These are phyloP conservation scores for Dicrurus megarhynchus DNA, from an alignment of 2,113 vertebrate species.

Conservation along the genomic window DNA sequence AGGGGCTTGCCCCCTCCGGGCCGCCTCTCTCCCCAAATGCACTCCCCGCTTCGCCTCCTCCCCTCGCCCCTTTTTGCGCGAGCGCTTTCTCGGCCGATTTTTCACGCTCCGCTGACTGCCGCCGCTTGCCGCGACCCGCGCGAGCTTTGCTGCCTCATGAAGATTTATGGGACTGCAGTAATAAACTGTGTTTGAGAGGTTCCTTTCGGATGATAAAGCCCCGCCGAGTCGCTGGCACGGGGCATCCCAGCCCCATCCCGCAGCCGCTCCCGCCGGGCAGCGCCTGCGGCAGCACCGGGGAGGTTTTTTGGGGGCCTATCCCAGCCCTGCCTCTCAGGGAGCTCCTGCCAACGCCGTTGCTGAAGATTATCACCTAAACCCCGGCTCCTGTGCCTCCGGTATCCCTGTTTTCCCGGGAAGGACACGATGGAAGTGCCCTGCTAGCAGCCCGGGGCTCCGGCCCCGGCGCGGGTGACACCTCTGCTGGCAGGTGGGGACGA, in stretches of 20 bases:
- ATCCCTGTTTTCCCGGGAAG: rapidly evolving
- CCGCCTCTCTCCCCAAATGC: neutral
- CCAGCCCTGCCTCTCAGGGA: neutral
- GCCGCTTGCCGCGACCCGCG: neutral
- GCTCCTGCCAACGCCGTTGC: neutral
- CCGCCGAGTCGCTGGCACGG: neutral
- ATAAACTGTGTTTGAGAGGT: constrained; percentile 44
- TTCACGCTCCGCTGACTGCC: constrained; percentile 34
- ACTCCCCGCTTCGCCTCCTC: neutral
- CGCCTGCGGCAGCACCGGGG: neutral
- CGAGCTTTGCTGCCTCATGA: neutral
- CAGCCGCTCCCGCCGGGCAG: neutral
- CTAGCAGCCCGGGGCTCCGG: neutral
- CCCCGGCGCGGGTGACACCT: neutral
- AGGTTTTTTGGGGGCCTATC: neutral
- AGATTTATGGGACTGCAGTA: constrained; percentile 64
- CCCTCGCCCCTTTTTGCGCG: neutral
- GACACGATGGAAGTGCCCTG: neutral
- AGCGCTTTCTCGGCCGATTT: neutral
- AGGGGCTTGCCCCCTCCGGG: neutral
- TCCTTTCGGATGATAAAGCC: neutral
- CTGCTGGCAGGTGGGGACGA: neutral
- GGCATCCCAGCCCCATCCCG: neutral
- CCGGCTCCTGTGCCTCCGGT: neutral
- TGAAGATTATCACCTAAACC: neutral